Evolutionary conservation across 2,888 invertebrate species (phyloP), one percentile per base, ranked within the genome.

Genomic region (Ormyrus labotus): DNA sequence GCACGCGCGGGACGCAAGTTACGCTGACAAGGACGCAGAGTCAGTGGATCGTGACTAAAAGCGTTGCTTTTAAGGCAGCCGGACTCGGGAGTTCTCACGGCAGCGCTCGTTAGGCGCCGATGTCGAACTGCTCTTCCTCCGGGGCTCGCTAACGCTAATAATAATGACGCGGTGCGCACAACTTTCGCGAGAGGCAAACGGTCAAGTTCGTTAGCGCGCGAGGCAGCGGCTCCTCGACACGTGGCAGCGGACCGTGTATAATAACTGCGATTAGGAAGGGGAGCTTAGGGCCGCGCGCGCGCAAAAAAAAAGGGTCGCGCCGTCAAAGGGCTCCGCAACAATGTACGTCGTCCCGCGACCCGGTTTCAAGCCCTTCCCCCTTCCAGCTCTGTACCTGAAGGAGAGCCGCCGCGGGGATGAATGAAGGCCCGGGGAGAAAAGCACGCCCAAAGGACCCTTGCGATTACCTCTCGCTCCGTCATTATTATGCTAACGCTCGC

Each of bases 11-110:
- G 34, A 53, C 51, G 47, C 13, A 60, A 68, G 10, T 13, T 60
- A 67, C 6, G 48, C 19, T 1, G 19, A 19, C 19, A 19, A 19
- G 19, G 19, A 19, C 50, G 57, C 57, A 78, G 83, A 80, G 81
- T 79, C 83, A 83, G 81, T 77, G 69, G 81, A 78, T 81, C 81
- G 83, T 83, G 79, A 83, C 83, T 82, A 78, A 83, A 80, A 81
- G 82, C 78, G 81, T 73, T 79, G 78, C 78, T 67, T 72, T 68
- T 57, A 67, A 80, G 50, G 60, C 53, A 19, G 64, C 9, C 5
- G 10, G 5, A 45, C 58, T n/a, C 74, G 72, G 64, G 19, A 75
- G 82, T 84, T 85, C 84, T 83, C 84, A 84, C 81, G 84, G 84
- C 78, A 83, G 84, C 82, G 83, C 82, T 80, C 76, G 79, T 78